A percentile compares a stretch with the other conserved stretches of the same genome.
phyloP scores from a whole-genome alignment of 2,888 invertebrate species.

The Blastobasis adustella region DNA sequence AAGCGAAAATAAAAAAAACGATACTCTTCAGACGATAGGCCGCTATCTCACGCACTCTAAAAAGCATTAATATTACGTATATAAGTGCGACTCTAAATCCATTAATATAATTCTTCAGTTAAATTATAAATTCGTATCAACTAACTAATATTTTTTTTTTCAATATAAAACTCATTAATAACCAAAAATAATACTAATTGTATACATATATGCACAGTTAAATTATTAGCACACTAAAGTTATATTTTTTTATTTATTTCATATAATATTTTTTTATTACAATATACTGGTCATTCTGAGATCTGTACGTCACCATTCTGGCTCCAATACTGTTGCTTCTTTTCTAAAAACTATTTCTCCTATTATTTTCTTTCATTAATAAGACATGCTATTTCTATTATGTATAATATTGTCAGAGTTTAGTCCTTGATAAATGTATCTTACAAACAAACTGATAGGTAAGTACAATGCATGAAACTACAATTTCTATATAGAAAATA shows the following conservation, averaged over 20 bases:
- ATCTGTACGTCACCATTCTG: constrained; percentile 59
- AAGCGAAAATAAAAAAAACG: constrained; percentile 29
- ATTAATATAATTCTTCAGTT: constrained; percentile 32
- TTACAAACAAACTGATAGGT: no score
- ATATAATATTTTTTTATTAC: constrained; percentile 24
- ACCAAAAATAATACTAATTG: constrained; percentile 21
- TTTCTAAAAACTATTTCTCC: not conserved
- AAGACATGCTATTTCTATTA: no score
- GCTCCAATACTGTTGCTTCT: constrained; percentile 47
- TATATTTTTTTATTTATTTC: constrained; percentile 24
- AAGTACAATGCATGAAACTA: no score
- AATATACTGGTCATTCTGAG: constrained; percentile 70
- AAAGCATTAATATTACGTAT: constrained; percentile 58
- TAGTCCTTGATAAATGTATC: no score
- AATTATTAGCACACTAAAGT: constrained; percentile 43
- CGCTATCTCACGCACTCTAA: constrained; percentile 34
- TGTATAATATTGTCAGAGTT: no score
- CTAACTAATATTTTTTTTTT: constrained; percentile 47
- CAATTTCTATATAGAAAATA: no score
- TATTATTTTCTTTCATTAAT: no score
- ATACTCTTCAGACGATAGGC: constrained; percentile 29
- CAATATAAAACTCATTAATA: constrained; percentile 16
- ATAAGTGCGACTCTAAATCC: constrained; percentile 46
- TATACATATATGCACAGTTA: constrained; percentile 41
- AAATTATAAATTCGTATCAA: constrained; percentile 63